Percentiles rank a stretch among this genome's conserved stretches.
Conservation (phyloP, 2,888 invertebrate species). For the Chouioia cunea region DNA sequence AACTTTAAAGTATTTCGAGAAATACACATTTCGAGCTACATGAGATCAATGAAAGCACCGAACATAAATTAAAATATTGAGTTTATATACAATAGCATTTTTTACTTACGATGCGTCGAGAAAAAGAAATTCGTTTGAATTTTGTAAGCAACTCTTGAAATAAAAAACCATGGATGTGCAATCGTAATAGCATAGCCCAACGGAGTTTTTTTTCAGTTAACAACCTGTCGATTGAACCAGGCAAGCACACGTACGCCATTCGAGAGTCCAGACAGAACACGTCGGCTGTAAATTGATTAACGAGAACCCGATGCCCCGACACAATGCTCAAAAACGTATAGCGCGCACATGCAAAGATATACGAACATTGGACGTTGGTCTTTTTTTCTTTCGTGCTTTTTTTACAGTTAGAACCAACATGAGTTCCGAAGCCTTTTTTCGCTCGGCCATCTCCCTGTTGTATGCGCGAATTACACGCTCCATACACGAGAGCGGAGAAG, state of each 20-base stretch:
- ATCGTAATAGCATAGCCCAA: conserved; percentile 21
- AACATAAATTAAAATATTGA: too few relatives aligned
- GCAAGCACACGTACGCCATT: not conserved
- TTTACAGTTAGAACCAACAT: conserved; percentile 4
- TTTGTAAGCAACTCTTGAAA: too few relatives aligned
- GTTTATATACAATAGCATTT: too few relatives aligned
- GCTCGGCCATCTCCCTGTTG: conserved; percentile 6
- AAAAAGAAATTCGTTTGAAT: too few relatives aligned
- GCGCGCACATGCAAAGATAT: too few relatives aligned
- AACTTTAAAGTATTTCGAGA: too few relatives aligned
- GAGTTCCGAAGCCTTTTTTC: conserved; percentile 17
- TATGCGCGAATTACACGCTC: conserved; percentile 38
- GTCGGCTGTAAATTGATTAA: conserved; percentile 41
- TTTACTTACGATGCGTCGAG: too few relatives aligned
- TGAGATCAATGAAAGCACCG: too few relatives aligned
- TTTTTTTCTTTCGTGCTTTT: not conserved
- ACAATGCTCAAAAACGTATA: conserved; percentile 1
- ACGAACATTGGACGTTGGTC: not conserved
- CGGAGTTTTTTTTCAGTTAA: conserved; percentile 13
- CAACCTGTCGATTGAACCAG: conserved; percentile 38
- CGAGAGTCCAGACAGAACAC: conserved; percentile 9
- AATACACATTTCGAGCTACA: too few relatives aligned
- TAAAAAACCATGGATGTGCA: too few relatives aligned
- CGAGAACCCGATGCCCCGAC: conserved; percentile 33
- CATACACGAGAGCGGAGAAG: conserved; percentile 9